phyloP scores from a whole-genome alignment of 2,888 invertebrate genomes.

The Stegophylla sp. region DNA sequence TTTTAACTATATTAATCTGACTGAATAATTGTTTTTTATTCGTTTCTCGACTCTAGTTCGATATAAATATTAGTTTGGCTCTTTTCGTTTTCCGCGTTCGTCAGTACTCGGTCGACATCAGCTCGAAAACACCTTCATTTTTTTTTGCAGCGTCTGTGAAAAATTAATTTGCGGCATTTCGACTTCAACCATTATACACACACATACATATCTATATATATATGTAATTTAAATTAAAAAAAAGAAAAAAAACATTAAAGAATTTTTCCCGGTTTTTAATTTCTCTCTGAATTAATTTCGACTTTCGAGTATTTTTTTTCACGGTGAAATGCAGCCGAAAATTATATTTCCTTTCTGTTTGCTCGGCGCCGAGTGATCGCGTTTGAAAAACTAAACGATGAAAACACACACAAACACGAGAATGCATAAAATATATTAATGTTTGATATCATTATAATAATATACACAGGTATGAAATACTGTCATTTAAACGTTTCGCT shows the following conservation, averaged over 20 bases:
- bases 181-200: not conserved
- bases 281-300: not conserved
- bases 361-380: not conserved
- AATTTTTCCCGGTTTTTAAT: not conserved
- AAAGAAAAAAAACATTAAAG: not conserved
- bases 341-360: not conserved
- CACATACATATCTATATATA: too few species aligned
- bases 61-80: too few species aligned
- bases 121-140: not conserved
- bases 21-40: too few species aligned
- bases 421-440: too few species aligned
- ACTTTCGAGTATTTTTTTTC: not conserved
- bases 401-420: too few species aligned
- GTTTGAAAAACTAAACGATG: not conserved
- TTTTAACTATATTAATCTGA: too few species aligned
- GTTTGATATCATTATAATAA: too few species aligned
- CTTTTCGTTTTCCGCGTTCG: not conserved
- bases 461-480: too few species aligned
- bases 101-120: constrained; percentile 12
- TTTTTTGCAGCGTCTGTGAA: not conserved
- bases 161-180: constrained; percentile 2
- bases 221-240: too few species aligned
- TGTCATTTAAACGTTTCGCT: too few species aligned
- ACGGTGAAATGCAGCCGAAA: not conserved
- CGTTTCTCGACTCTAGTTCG: too few species aligned